Base-by-base conservation (phyloP, 2,113 vertebrate genomes). In the Ascaphus truei region DNA sequence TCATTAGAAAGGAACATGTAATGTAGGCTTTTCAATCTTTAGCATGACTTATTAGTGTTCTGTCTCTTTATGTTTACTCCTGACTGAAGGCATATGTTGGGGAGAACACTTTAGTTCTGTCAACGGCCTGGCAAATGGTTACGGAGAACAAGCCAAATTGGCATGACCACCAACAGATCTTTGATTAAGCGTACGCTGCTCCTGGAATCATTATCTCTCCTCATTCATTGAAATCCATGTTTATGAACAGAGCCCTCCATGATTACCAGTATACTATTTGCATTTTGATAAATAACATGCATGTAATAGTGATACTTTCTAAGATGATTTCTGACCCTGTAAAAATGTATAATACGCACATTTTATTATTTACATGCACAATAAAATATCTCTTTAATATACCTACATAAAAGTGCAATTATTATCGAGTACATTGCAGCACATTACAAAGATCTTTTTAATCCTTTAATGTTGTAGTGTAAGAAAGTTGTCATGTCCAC, bases 101-200 rank as follows among this genome's bases (percentile, higher is more conserved):
- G 37, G 20, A 43, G 41, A 57, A 56, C 30, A 8, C 65, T 55
- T 41, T 18, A 31, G 7, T 47, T 57, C 34, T 56, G 36, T 68
- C 53, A 45, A 48, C 30, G 23, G 57, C 29, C 43, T 68, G 65
- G 52, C 65, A 68, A 68, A 45, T 48, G 34, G 22, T 68, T 36
- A 7, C 26, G 53, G 30, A 68, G 26, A 26, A 31, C 33, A 13
- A 36, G 65, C 52, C 65, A 68, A 68, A 48, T 27, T 68, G 65
- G 65, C 65, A 68, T 48, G 20, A 27, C 22, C 22, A 30, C 29
- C 41, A 36, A 29, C 18, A 25, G 41, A 31, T 15, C 39, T 48
- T n/a, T 68, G 53, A 58, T 68, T 68, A 68, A 56, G 13, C 41
- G 52, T 68, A 50, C 58, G 65, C 53, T 48, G 65, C 65, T 58